A percentile compares a stretch with the other conserved stretches of the same genome.
phyloP scores from a whole-genome alignment of 2,113 vertebrate species.

The Grallaria varia region DNA sequence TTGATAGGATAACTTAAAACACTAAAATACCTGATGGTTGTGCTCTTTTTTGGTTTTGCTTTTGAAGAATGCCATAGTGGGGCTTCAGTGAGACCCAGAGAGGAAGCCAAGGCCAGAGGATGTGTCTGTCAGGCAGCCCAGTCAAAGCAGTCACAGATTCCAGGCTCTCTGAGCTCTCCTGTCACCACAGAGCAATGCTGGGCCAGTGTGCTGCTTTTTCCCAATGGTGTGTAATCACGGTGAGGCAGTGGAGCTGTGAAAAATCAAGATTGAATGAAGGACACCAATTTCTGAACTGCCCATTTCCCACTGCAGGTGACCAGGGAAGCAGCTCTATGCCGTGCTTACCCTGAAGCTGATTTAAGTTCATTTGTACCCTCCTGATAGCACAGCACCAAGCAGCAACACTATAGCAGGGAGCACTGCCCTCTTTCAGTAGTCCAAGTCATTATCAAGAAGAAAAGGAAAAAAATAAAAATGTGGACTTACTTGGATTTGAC shows the following conservation, averaged over 20 bases:
- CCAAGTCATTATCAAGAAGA: neutral
- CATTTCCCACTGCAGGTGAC: fast-evolving
- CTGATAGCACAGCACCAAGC: neutral
- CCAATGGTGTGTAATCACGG: fast-evolving
- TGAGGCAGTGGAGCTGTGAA: neutral
- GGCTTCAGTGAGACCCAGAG: neutral
- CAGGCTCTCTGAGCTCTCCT: neutral
- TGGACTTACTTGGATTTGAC: neutral
- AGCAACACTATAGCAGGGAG: fast-evolving
- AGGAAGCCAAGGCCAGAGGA: neutral
- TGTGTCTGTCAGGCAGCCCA: neutral
- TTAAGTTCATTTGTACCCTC: neutral
- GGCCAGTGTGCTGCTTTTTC: neutral
- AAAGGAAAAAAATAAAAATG: neutral
- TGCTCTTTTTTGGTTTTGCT: neutral
- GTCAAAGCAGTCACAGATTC: neutral
- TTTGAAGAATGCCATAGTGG: neutral
- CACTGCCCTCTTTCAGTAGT: neutral
- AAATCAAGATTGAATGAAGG: neutral
- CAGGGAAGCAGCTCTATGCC: neutral
- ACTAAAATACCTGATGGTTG: neutral
- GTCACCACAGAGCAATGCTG: neutral
- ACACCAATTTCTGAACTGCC: neutral
- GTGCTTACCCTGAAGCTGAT: neutral
- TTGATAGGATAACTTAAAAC: neutral